A percentile compares a stretch with the other conserved stretches of the same genome.
phyloP scores from a whole-genome alignment of 2,113 vertebrate genomes.

The Solea senegalensis region DNA sequence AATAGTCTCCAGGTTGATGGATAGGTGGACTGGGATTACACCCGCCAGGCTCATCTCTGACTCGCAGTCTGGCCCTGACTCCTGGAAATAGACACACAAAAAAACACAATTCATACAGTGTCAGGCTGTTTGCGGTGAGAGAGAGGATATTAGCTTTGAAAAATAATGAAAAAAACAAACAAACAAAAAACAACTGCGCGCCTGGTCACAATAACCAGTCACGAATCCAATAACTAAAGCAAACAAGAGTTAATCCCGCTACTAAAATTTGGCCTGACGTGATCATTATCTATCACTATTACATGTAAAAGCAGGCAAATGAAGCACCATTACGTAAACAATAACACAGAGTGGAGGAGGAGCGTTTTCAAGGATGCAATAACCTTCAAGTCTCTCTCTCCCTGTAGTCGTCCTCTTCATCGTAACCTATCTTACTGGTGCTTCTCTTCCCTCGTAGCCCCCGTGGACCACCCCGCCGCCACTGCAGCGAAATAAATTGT shows the following conservation, averaged over 20 bases:
- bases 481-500: conserved; percentile 72
- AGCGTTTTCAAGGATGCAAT: conserved; percentile 37
- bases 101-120: conserved; percentile 34
- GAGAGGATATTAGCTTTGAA: conserved; percentile 46
- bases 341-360: conserved; percentile 2
- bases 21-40: conserved; percentile 75
- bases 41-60: conserved; percentile 67
- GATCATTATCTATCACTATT: background rate
- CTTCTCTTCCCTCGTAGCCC: conserved; percentile 51
- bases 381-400: conserved; percentile 47
- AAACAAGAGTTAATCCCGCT: background rate
- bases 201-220: conserved; percentile 11
- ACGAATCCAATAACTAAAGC: conserved; percentile 2
- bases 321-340: conserved; percentile 27
- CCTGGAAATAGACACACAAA: conserved; percentile 60
- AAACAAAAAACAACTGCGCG: background rate
- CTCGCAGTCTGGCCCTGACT: conserved; percentile 46
- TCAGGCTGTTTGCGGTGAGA: conserved; percentile 25
- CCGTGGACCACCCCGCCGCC: conserved; percentile 62
- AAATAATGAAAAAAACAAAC: conserved; percentile 19
- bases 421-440: conserved; percentile 53
- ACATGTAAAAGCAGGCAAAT: background rate
- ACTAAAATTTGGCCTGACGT: background rate
- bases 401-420: conserved; percentile 35
- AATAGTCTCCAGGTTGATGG: conserved; percentile 76